These are phyloP conservation scores for Invenusta paracnida DNA, from an alignment of 2,888 invertebrate genomes.

Conservation along the genomic window DNA sequence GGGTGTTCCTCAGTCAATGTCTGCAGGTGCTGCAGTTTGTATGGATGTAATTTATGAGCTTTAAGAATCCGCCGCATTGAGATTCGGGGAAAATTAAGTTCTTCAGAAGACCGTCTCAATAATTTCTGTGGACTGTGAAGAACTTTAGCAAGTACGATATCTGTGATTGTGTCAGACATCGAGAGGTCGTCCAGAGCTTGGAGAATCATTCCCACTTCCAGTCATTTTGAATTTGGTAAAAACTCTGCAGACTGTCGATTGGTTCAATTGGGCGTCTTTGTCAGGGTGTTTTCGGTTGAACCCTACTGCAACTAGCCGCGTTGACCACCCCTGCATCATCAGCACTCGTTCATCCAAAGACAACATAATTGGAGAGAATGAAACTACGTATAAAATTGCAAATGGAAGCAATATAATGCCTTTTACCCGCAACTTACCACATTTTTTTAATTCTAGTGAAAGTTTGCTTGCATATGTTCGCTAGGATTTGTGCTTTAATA, in stretches of 20 bases:
- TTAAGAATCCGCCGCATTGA: too few species aligned
- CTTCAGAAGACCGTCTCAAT: too few species aligned
- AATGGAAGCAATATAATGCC: neutral
- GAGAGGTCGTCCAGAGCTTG: neutral
- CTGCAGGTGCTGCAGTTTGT: too few species aligned
- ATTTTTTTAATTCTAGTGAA: constrained; percentile 4
- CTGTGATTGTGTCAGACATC: neutral
- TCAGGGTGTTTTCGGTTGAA: neutral
- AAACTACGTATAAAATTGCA: constrained; percentile 27
- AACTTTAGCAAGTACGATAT: neutral
- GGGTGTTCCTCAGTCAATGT: too few species aligned
- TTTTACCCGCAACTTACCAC: neutral
- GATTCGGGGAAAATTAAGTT: too few species aligned
- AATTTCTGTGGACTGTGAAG: too few species aligned
- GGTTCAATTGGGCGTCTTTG: neutral
- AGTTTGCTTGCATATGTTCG: neutral
- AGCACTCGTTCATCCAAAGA: constrained; percentile 18
- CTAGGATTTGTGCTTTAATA: neutral
- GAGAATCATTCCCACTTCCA: too few species aligned
- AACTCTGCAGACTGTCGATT: neutral
- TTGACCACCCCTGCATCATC: neutral
- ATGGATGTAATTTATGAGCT: too few species aligned
- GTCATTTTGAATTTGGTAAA: neutral
- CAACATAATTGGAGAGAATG: neutral
- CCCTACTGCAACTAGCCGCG: neutral